A percentile compares a stretch with the other conserved stretches of the same genome.
Evolutionary conservation across 1,140 invertebrate genomes (phyloP).

Genomic region (Epicauta chinensis): DNA sequence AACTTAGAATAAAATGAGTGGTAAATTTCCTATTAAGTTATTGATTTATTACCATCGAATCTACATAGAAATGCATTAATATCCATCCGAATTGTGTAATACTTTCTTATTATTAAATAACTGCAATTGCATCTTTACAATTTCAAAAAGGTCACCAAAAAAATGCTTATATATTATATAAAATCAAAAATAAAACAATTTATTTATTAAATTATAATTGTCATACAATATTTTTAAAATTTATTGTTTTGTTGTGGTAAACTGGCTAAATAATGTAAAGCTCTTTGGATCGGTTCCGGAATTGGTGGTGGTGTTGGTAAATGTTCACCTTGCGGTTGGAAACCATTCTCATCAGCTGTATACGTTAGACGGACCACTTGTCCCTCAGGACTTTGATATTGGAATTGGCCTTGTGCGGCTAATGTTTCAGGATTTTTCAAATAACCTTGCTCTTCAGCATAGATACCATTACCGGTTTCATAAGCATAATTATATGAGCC

Average conservation of each 20-base stretch:
- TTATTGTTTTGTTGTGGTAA: conserved; percentile 32
- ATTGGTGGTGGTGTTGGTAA: conserved; percentile 51
- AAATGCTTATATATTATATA: no score
- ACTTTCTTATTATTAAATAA: no score
- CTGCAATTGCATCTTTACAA: no score
- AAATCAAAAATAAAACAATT: no score
- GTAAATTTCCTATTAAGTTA: no score
- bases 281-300: conserved; percentile 45
- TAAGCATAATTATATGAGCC: conserved; percentile 54
- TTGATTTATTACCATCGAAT: no score
- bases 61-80: no score
- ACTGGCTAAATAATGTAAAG: conserved; percentile 46
- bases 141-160: no score
- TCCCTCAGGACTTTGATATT: conserved; percentile 36
- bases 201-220: neutral
- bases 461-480: conserved; percentile 54
- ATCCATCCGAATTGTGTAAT: no score
- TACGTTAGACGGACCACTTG: conserved; percentile 54
- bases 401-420: conserved; percentile 36
- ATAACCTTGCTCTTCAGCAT: conserved; percentile 41
- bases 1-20: no score
- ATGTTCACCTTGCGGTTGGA: conserved; percentile 50
- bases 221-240: conserved; percentile 1
- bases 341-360: conserved; percentile 61
- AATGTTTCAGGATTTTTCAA: conserved; percentile 34